Evolutionary conservation across 2,888 invertebrate genomes (phyloP).

Genomic region (Philereme transversata): DNA sequence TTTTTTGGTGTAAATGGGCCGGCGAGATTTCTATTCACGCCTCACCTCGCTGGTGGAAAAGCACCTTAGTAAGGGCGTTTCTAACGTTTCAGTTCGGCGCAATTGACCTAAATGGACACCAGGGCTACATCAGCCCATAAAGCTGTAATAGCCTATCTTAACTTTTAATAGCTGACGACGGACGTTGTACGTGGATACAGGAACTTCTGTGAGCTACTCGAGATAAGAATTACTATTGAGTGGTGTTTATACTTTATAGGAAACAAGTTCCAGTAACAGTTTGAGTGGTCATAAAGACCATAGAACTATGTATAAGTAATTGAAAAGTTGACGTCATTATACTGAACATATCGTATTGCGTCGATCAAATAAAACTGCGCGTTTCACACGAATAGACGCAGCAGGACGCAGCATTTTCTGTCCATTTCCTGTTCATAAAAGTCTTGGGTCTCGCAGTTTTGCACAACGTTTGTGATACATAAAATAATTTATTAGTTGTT

Average conservation of each 20-base stretch:
- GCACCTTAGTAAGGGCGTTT: no score
- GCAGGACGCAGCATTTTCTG: constrained; percentile 22
- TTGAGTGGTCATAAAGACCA: not conserved
- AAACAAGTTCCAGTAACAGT: constrained; percentile 1
- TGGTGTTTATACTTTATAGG: constrained; percentile 3
- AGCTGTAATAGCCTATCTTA: constrained; percentile 52
- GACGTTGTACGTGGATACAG: constrained; percentile 26
- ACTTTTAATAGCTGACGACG: constrained; percentile 46
- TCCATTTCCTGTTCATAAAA: constrained; percentile 15
- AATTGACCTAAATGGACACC: constrained; percentile 62
- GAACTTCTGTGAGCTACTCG: constrained; percentile 33
- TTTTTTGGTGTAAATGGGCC: no score
- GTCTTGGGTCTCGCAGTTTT: constrained; percentile 19
- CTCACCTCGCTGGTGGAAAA: no score
- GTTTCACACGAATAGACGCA: constrained; percentile 29
- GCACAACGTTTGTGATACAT: not conserved
- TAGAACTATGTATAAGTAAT: not conserved
- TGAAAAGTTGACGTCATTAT: constrained; percentile 1
- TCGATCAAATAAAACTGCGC: constrained; percentile 2
- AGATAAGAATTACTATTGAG: constrained; percentile 18
- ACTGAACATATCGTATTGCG: not conserved
- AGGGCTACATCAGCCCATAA: constrained; percentile 53
- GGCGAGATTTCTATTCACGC: no score
- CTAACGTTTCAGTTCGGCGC: no score
- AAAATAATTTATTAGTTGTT: no score